phyloP scores from a whole-genome alignment of 2,888 invertebrate species.

The Hymenopus coronatus region DNA sequence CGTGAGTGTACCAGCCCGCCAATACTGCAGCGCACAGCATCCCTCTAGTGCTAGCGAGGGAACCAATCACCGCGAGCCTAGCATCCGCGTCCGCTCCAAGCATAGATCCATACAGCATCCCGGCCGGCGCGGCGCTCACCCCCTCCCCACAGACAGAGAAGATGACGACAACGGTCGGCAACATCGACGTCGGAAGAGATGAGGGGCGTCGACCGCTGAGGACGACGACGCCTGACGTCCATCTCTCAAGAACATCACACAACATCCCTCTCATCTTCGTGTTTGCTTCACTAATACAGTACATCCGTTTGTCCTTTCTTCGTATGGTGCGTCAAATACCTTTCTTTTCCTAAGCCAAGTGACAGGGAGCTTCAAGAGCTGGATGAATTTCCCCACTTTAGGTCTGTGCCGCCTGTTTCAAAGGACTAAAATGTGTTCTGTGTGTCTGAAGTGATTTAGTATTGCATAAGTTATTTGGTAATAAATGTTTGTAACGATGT shows the following conservation, averaged over 20 bases:
- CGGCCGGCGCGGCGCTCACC: constrained; percentile 14
- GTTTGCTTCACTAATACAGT: neutral
- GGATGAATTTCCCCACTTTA: neutral
- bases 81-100: neutral
- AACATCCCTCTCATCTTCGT: neutral
- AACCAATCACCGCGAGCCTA: constrained; percentile 8
- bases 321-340: neutral
- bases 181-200: neutral
- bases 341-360: neutral
- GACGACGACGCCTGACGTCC: neutral
- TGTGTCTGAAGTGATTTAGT: neutral
- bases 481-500: neutral
- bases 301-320: neutral
- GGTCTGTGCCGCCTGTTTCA: neutral
- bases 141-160: neutral
- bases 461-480: neutral
- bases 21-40: constrained; percentile 2
- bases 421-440: neutral
- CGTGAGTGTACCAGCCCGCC: neutral
- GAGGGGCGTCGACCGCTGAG: constrained; percentile 21
- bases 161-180: constrained; percentile 3
- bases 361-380: neutral
- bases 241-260: neutral
- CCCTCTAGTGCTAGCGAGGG: constrained; percentile 16
- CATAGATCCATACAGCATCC: constrained; percentile 32